phyloP scores from a whole-genome alignment of 2,797 vertebrate species.

The Hypotaenidia philippensis region DNA sequence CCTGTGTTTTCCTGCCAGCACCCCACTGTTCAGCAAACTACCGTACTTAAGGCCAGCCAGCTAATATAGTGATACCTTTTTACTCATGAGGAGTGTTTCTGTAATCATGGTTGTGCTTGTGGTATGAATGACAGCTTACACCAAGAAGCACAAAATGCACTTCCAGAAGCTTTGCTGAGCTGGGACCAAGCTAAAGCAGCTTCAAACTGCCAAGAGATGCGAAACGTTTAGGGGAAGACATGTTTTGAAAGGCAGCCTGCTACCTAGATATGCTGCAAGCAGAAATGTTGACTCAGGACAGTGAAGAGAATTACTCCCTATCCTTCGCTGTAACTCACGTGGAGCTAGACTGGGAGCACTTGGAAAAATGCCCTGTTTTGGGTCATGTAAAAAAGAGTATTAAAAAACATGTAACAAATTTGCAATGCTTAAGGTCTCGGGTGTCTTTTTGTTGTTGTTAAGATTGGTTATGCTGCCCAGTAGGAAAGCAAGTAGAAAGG shows the following conservation, averaged over 20 bases:
- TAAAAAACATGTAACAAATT: slow-evolving; percentile 27
- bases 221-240: slow-evolving; percentile 62
- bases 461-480: slow-evolving; percentile 43
- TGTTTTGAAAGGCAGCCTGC: slow-evolving; percentile 57
- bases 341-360: neutral
- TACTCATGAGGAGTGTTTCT: slow-evolving; percentile 64
- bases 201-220: slow-evolving; percentile 62
- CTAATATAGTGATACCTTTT: slow-evolving; percentile 72
- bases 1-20: slow-evolving; percentile 78
- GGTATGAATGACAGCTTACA: slow-evolving; percentile 74
- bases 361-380: neutral
- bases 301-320: neutral
- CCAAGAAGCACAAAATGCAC: slow-evolving; percentile 69
- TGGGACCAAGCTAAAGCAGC: slow-evolving; percentile 57
- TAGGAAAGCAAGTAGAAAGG: slow-evolving; percentile 52
- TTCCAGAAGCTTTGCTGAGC: slow-evolving; percentile 73
- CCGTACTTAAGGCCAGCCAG: slow-evolving; percentile 67
- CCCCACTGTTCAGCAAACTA: slow-evolving; percentile 72
- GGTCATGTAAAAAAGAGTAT: neutral
- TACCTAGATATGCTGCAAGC: slow-evolving; percentile 33
- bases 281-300: slow-evolving; percentile 54
- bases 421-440: slow-evolving; percentile 32
- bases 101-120: slow-evolving; percentile 55
- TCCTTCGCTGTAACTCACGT: accelerated
- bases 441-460: neutral